Evolutionary conservation across 2,888 invertebrate genomes (phyloP).

Genomic region (Acronicta leporina): DNA sequence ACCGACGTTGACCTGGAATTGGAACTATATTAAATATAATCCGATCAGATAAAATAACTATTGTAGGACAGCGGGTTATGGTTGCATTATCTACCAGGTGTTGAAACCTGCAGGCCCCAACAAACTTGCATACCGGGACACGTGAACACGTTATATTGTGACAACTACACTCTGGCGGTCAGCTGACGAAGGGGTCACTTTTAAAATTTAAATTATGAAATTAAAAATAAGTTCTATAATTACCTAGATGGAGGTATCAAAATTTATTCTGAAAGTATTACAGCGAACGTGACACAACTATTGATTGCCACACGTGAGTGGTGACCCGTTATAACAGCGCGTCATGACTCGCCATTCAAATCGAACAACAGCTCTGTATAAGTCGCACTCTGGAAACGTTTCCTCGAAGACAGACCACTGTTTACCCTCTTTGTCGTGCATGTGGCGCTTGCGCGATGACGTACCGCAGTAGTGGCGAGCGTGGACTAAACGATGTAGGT

Average conservation of each 20-base stretch:
- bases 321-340: constrained; percentile 31
- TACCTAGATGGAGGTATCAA: not conserved
- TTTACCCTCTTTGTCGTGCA: constrained; percentile 53
- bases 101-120: not conserved
- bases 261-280: not conserved
- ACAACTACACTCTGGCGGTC: too few species aligned
- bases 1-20: too few species aligned
- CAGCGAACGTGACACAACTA: constrained; percentile 16
- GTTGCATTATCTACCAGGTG: not conserved
- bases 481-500: constrained; percentile 15
- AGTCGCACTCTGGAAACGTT: constrained; percentile 29
- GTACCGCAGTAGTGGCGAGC: constrained; percentile 56
- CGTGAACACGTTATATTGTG: too few species aligned
- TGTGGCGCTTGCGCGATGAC: constrained; percentile 73
- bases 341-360: constrained; percentile 36
- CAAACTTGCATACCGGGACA: not conserved
- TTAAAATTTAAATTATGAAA: not conserved
- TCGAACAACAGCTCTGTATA: constrained; percentile 24
- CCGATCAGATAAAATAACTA: too few species aligned
- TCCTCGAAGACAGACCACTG: constrained; percentile 40
- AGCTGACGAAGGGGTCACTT: too few species aligned
- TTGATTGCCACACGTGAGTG: constrained; percentile 28
- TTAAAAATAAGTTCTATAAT: not conserved
- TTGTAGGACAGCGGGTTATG: too few species aligned
- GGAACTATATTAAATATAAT: too few species aligned